phyloP scores from a whole-genome alignment of 2,113 vertebrate species.

The Rhynchopsitta pachyrhyncha region DNA sequence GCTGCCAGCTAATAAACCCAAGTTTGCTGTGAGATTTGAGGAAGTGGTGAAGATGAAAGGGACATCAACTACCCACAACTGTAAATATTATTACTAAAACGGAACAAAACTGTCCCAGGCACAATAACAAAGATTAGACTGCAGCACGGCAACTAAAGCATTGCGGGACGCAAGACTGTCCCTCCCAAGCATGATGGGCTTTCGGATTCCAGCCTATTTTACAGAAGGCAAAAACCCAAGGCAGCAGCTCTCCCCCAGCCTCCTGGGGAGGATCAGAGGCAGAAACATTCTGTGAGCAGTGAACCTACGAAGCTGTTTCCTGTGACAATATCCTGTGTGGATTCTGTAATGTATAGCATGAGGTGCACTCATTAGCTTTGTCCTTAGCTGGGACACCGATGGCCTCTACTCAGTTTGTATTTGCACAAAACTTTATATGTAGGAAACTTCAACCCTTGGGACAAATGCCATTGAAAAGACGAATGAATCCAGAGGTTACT shows the following conservation, averaged over 20 bases:
- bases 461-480: slow-evolving; percentile 39
- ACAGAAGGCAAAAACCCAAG: not conserved
- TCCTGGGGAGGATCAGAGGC: not conserved
- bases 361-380: not conserved
- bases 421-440: not conserved
- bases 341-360: not conserved
- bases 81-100: not conserved
- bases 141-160: not conserved
- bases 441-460: slow-evolving; percentile 1
- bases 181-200: not conserved
- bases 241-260: not conserved
- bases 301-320: not conserved
- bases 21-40: not conserved
- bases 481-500: slow-evolving; percentile 33
- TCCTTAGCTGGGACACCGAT: not conserved
- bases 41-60: not conserved
- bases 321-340: slow-evolving; percentile 36
- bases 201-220: not conserved
- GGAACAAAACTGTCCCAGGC: not conserved
- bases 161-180: not conserved
- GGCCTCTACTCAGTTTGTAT: not conserved
- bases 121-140: not conserved
- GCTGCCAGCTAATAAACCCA: not conserved
- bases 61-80: not conserved
- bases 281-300: not conserved